Evolutionary conservation across 2,797 vertebrate genomes (phyloP), one percentile per base, ranked within the genome.

Genomic region (Falco peregrinus): DNA sequence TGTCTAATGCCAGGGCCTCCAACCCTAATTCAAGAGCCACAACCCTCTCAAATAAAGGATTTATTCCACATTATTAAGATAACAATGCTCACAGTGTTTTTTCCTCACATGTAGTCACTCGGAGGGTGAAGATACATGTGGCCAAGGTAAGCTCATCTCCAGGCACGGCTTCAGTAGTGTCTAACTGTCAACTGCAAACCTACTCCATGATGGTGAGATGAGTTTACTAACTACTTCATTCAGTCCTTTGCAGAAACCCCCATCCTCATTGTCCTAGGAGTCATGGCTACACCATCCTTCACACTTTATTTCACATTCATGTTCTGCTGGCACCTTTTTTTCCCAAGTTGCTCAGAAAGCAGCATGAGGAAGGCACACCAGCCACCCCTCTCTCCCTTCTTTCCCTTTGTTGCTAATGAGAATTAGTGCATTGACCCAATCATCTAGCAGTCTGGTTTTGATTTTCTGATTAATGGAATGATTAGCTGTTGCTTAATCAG

Each of bases 391-490:
- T 31, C 22, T 45, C 25, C 8, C 14, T 70, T 51, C 26, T 79
- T 73, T 69, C 41, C n/a, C 18, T 65, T 35, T 60, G 5, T 26
- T 68, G 5, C n/a, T 81, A 78, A 70, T 54, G 83, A 59, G 74
- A 81, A 87, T 79, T 80, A 89, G 47, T 83, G 56, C 85, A 95
- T 68, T 97, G 95, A 94, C 22, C 39, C 43, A 89, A 79, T 94
- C 74, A 91, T 37, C 11, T 24, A 56, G 26, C 35, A 92, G 45
- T 60, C 73, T 54, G 47, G 11, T 59, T 89, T 95, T 90, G 81
- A 88, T 90, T 90, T 93, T 89, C 85, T 97, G 94, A 96, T 95
- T 89, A 96, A 89, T 75, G 18, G 5, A 20, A 84, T 89, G 60
- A 97, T 93, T 97, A 84, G 26, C 10, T 6, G 18, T 54, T 81